Evolutionary conservation across 2,888 invertebrate genomes (phyloP), one percentile per base, ranked within the genome.

Genomic region (Osmoderma eremita): DNA sequence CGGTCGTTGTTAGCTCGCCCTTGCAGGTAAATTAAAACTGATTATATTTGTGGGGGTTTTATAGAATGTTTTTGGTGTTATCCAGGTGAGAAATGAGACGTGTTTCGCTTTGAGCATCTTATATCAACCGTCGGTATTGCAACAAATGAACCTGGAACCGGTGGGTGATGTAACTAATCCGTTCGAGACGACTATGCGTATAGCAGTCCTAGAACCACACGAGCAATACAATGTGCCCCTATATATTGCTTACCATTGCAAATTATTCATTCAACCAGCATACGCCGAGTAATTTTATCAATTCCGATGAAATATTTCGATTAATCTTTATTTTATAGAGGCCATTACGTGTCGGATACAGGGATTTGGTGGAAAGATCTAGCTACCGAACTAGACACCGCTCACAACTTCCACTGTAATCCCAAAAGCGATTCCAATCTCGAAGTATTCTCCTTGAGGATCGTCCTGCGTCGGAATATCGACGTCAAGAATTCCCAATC

Each of bases 321-420:
- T 4, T 51, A 51, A 51, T 62, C 15, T 13, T 51, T 17, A 24
- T 61, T 18, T 66, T 78, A 13, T 75, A 90, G 88, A 73, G 89
- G 89, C 67, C 91, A 91, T 77, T 88, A 90, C 75, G 87, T 90
- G 10, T 90, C 91, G 24, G 87, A 88, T 0, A 86, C 86, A 67
- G 90, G 91, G 1, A 87, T 93, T 48, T 93, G 91, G 90, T 94
- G 93, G 93, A 89, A 88, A 82, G 92, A 93, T 72, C 80, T 93
- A 68, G 88, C 88, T 0, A 86, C 86, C 2, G 88, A 90, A 72
- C 82, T 90, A 68, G 90, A 89, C 50, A 85, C 85, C 0, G 85
- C 89, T 0, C 87, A 88, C 67, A 89, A 91, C 75, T 83, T 92
- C 72, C 85, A 87, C 67, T 94, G 93, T 76, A 85, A 86, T 3